Base-by-base conservation (phyloP, 2,797 vertebrate species). In the Amphiprion clarkii region DNA sequence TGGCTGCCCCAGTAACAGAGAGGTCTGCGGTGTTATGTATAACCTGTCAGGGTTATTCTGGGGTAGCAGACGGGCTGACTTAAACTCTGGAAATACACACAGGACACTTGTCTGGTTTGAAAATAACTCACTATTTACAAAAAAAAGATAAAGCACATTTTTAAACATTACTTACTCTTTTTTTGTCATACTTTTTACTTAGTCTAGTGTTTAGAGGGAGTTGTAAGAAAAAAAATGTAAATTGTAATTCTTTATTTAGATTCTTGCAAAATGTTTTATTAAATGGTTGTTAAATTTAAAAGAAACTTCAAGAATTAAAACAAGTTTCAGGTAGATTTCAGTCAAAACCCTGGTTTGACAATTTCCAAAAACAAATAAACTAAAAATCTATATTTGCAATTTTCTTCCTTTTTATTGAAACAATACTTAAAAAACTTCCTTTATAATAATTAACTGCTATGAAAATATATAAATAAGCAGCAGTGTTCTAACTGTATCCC, bases 1-100 rank as follows among this genome's bases (percentile, higher is more conserved):
- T 54, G 89, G 85, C 88, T 85, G 84, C 88, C 92, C 88, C 90
- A 86, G 90, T 90, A 92, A 90, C 92, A 91, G 88, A 88, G 84
- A 83, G 78, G 87, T 76, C 87, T 85, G 84, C 59, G 23, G 84
- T 76, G 78, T 89, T 83, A 87, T 79, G 89, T 82, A 71, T 83
- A 90, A 87, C 88, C 74, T 88, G 76, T 58, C 74, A 82, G 89
- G 83, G 88, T 89, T 92, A 92, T 92, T 92, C 84, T 87, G 82
- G 82, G 85, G 77, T 67, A 56, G 89, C 87, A 90, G 86, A 93
- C 89, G 36, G 82, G 78, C 85, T 67, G 85, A 86, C 73, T 81
- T 85, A 68, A 77, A 89, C 73, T 63, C 76, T 87, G 74, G 82
- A 90, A 87, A 89, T 79, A 91, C 65, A 88, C 72, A 89, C 79